A percentile compares a stretch with the other conserved stretches of the same genome.
Conservation (phyloP, 37 sponge, comb jelly and placozoan genomes). For the Tethya wilhelma region DNA sequence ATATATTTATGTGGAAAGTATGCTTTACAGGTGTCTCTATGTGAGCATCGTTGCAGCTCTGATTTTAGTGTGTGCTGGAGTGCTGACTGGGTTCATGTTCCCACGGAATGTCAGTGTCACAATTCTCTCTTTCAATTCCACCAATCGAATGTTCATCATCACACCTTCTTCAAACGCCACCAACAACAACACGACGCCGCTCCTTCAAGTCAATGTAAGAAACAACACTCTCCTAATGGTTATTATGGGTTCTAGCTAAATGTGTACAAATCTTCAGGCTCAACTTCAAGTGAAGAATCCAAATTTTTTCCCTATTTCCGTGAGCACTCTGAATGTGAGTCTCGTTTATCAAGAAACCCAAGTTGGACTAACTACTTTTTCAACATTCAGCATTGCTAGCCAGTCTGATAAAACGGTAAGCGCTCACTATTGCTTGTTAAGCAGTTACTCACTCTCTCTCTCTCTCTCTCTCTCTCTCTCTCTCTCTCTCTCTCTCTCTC, state of each 20-base stretch:
- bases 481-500: too few species aligned
- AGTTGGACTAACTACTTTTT: slow-evolving; percentile 4
- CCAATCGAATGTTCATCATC: background rate
- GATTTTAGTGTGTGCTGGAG: slow-evolving; percentile 26
- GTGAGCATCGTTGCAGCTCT: slow-evolving; percentile 19
- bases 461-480: too few species aligned
- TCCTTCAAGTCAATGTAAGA: background rate
- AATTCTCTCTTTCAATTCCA: background rate
- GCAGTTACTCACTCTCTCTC: too few species aligned
- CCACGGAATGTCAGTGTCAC: slow-evolving; percentile 33
- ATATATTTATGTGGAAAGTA: too few species aligned
- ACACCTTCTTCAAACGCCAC: background rate
- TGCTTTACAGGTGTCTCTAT: slow-evolving; percentile 21
- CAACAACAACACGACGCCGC: background rate
- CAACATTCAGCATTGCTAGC: background rate
- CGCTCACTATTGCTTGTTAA: background rate
- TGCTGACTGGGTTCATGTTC: slow-evolving; percentile 45
- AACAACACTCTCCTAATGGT: too few species aligned
- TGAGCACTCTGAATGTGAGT: slow-evolving; percentile 38
- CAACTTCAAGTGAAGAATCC: slow-evolving; percentile 47
- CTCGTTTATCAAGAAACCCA: slow-evolving; percentile 3
- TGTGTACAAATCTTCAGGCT: too few species aligned
- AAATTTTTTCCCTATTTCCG: slow-evolving; percentile 55
- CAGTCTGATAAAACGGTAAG: slow-evolving; percentile 2
- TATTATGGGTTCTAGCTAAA: too few species aligned